Evolutionary conservation across 1,140 invertebrate genomes (phyloP).

Genomic region (Penaeus indicus): DNA sequence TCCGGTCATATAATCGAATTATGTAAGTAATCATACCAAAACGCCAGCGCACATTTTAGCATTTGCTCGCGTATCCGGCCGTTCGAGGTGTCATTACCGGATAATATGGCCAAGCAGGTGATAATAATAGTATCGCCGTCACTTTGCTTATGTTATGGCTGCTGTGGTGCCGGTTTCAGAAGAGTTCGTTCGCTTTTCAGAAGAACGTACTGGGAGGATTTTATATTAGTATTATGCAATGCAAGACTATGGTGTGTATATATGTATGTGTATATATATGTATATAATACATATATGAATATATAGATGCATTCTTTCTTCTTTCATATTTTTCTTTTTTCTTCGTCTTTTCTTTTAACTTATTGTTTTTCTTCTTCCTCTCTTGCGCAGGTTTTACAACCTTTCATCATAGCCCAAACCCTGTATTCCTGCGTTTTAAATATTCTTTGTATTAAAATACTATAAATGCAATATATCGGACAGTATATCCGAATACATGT

Average conservation of each 20-base stretch:
- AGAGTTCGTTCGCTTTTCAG: background rate
- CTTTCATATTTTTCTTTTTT: background rate
- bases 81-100: too few relatives aligned
- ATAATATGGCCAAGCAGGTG: too few relatives aligned
- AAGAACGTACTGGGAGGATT: background rate
- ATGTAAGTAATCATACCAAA: too few relatives aligned
- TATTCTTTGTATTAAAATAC: too few relatives aligned
- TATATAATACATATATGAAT: slow-evolving; percentile 8
- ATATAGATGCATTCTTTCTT: background rate
- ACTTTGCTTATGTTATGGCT: too few relatives aligned
- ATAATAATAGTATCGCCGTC: too few relatives aligned
- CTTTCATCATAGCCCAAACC: background rate
- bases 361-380: background rate
- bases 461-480: too few relatives aligned
- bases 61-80: too few relatives aligned
- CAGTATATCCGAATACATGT: too few relatives aligned
- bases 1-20: too few relatives aligned
- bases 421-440: background rate
- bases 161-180: too few relatives aligned
- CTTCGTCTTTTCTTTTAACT: background rate
- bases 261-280: background rate
- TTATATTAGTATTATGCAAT: background rate
- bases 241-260: background rate
- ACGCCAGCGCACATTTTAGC: too few relatives aligned
- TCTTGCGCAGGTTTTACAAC: background rate